Conservation (phyloP, 1,140 invertebrate genomes). For the Asbolus verrucosus region DNA sequence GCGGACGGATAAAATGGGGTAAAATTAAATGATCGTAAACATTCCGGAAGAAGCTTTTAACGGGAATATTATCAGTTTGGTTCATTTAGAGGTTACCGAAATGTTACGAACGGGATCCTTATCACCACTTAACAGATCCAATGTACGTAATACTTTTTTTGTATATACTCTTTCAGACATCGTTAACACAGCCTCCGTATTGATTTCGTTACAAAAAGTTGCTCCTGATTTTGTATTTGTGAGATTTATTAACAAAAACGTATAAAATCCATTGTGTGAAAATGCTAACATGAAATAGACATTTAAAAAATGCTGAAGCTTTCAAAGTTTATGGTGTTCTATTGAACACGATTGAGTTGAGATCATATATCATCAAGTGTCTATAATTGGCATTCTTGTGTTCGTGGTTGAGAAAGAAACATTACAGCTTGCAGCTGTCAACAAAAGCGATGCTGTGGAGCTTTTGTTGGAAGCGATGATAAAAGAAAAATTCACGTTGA, state of each 20-base stretch:
- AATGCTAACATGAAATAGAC: not conserved
- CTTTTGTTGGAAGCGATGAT: not conserved
- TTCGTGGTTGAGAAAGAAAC: not conserved
- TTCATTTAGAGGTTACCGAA: too few relatives aligned
- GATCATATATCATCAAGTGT: slow-evolving; percentile 29
- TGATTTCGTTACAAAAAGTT: too few relatives aligned
- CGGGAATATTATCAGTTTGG: slow-evolving; percentile 15
- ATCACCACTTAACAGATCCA: too few relatives aligned
- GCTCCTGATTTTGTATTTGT: too few relatives aligned
- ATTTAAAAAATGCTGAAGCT: slow-evolving; percentile 11
- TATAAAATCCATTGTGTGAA: too few relatives aligned
- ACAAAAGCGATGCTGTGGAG: not conserved
- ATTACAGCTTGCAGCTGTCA: not conserved
- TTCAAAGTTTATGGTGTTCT: slow-evolving; percentile 12
- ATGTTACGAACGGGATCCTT: too few relatives aligned
- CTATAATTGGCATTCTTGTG: slow-evolving; percentile 9
- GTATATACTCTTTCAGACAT: too few relatives aligned
- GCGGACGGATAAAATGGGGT: not conserved
- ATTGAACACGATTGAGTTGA: slow-evolving; percentile 9
- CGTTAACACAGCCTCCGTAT: too few relatives aligned
- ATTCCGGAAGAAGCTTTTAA: not conserved
- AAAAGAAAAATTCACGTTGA: slow-evolving; percentile 18
- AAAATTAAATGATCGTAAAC: slow-evolving; percentile 5
- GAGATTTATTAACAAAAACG: too few relatives aligned
- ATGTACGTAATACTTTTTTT: too few relatives aligned